Base-by-base conservation (phyloP, 2,113 vertebrate species). In the Psammodynastes pulverulentus region DNA sequence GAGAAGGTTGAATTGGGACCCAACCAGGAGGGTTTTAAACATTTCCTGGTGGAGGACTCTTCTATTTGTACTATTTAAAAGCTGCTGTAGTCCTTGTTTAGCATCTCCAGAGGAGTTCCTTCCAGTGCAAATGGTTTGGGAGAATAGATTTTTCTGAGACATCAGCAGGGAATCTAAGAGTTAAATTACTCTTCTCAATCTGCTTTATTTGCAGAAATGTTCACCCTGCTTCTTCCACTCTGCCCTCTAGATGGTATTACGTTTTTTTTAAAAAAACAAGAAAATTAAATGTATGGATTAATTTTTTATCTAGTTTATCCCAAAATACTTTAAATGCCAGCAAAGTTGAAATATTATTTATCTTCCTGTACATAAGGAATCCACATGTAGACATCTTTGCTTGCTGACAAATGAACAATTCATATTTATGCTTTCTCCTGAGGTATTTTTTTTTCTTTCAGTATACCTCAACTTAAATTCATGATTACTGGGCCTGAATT, bases 281-380 rank as follows among this genome's bases (percentile, higher is more conserved):
- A 29, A 39, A 85, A 39, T 54, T 51, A 54, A 23, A 54, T 54
- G 17, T 17, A 45, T 84, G 72, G 6, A 79, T 90, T 84, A 90
- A 46, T 85, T 24, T 91, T 52, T 23, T 52, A 85, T 46, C 34
- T 46, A 53, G 45, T 34, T 86, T 48, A 53, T 21, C 21, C 53
- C 29, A 24, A 29, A 24, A 49, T 85, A 52, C 26, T 26, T 56
- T 51, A 13, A 43, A 12, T 84, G 95, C 72, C 89, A 90, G 19
- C 23, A 54, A 92, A 93, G 79, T 88, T 94, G 89, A 92, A 94
- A 84, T 94, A 91, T 92, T 9, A 34, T 88, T 93, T 34, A 56
- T 89, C 94, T 93, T 91, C 88, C 91, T 93, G 91, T 92, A 94
- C 92, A 91, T 93, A 94, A 89, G 92, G 53, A 43, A 93, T 93